Evolutionary conservation across 2,888 invertebrate genomes (phyloP).

Genomic region (Invenusta paracnida): DNA sequence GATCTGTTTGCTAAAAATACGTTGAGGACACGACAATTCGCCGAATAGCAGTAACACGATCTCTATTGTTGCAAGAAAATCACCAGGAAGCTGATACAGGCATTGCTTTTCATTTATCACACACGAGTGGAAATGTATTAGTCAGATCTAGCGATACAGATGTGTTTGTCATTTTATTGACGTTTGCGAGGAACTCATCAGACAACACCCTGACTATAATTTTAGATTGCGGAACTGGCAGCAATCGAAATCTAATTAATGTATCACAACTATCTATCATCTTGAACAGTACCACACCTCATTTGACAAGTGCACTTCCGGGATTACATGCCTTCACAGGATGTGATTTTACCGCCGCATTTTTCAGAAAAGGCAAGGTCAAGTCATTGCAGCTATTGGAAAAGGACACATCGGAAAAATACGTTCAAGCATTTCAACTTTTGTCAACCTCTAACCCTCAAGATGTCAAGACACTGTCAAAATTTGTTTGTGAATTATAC

Average conservation of each 20-base stretch:
- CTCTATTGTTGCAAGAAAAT: constrained; percentile 28
- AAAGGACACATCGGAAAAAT: constrained; percentile 27
- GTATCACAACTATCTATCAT: constrained; percentile 22
- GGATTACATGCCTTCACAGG: constrained; percentile 43
- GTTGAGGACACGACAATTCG: constrained; percentile 12
- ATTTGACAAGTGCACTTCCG: constrained; percentile 36
- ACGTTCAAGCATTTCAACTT: constrained; percentile 26
- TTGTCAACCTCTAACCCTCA: constrained; percentile 3
- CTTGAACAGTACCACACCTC: constrained; percentile 33
- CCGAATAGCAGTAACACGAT: constrained; percentile 5
- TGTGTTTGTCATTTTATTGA: constrained; percentile 12
- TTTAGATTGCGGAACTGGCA: constrained; percentile 40
- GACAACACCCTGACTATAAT: constrained; percentile 33
- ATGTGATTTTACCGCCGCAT: constrained; percentile 36
- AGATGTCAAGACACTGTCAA: constrained; percentile 30
- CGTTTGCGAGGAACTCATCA: not conserved
- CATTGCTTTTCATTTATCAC: constrained; percentile 36
- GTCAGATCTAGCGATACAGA: constrained; percentile 16
- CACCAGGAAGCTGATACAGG: constrained; percentile 42
- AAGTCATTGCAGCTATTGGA: constrained; percentile 24
- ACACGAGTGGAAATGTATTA: constrained; percentile 30
- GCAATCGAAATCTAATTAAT: constrained; percentile 39
- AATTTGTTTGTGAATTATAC: constrained; percentile 36
- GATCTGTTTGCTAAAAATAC: constrained; percentile 10
- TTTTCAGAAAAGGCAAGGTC: constrained; percentile 39